Conservation (phyloP, 2,113 vertebrate species). For the Glaucidium brasilianum region DNA sequence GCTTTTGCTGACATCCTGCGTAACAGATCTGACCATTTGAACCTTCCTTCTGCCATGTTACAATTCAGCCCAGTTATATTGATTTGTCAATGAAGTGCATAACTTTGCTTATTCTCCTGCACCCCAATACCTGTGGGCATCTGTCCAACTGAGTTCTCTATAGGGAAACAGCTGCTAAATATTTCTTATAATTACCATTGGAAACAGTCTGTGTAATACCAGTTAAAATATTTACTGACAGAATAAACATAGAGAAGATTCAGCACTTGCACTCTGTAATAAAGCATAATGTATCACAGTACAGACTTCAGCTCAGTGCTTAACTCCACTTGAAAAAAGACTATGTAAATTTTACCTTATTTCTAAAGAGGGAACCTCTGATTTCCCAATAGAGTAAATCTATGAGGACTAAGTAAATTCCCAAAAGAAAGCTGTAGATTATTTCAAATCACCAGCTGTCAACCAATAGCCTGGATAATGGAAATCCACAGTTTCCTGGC, state of each 20-base stretch:
- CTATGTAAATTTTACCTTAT: not conserved
- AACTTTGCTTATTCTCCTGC: not conserved
- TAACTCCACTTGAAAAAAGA: not conserved
- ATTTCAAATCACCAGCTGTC: not conserved
- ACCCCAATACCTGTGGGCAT: not conserved
- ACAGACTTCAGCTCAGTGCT: not conserved
- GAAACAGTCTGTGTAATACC: not conserved
- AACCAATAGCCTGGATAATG: not conserved
- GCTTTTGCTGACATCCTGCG: not conserved
- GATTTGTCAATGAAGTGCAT: not conserved
- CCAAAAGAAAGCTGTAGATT: not conserved
- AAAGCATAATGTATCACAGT: not conserved
- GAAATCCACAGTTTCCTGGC: not conserved
- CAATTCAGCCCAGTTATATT: fast-evolving
- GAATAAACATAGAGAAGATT: not conserved
- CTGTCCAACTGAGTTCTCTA: not conserved
- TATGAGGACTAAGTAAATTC: not conserved
- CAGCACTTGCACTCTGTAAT: not conserved
- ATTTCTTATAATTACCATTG: not conserved
- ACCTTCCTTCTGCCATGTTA: not conserved
- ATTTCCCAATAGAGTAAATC: not conserved
- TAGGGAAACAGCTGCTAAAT: not conserved
- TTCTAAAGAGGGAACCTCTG: not conserved
- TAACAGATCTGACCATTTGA: not conserved
- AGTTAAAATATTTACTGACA: not conserved